Evolutionary conservation across 2,888 invertebrate genomes (phyloP).

Genomic region (Tortrix viridana): DNA sequence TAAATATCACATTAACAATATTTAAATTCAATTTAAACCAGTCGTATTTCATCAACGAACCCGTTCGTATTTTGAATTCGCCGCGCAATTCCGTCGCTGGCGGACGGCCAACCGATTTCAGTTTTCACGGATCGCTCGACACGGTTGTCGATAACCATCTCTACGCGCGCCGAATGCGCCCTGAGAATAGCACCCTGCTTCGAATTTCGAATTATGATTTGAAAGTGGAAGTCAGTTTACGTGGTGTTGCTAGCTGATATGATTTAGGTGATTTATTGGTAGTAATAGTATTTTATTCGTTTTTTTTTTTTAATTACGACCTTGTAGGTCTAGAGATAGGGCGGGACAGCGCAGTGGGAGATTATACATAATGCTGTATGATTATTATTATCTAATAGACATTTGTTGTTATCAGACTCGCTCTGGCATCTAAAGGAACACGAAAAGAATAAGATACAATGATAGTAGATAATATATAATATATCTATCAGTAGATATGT

Average conservation of each 20-base stretch:
- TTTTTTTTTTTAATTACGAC: too few species aligned
- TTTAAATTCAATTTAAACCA: constrained; percentile 8
- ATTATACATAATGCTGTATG: too few species aligned
- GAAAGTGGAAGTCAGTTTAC: constrained; percentile 5
- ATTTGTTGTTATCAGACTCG: too few species aligned
- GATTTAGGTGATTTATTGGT: neutral
- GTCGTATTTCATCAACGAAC: constrained; percentile 16
- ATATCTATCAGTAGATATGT: too few species aligned
- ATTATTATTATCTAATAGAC: too few species aligned
- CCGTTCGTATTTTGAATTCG: constrained; percentile 29
- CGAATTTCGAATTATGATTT: constrained; percentile 1
- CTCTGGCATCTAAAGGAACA: too few species aligned
- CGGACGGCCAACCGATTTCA: constrained; percentile 53
- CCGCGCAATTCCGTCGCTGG: constrained; percentile 42
- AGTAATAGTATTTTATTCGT: too few species aligned
- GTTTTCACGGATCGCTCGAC: constrained; percentile 47
- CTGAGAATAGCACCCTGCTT: constrained; percentile 10
- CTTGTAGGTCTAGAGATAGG: too few species aligned
- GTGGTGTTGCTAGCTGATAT: neutral
- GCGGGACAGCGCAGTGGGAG: too few species aligned
- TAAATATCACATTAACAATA: constrained; percentile 11
- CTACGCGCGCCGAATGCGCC: constrained; percentile 14
- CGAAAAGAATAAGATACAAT: too few species aligned
- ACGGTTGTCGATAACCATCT: constrained; percentile 33
- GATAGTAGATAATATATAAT: too few species aligned